Percentiles rank a stretch among this genome's conserved stretches.
phyloP scores from a whole-genome alignment of 2,113 vertebrate genomes.

The Burhinus oedicnemus region DNA sequence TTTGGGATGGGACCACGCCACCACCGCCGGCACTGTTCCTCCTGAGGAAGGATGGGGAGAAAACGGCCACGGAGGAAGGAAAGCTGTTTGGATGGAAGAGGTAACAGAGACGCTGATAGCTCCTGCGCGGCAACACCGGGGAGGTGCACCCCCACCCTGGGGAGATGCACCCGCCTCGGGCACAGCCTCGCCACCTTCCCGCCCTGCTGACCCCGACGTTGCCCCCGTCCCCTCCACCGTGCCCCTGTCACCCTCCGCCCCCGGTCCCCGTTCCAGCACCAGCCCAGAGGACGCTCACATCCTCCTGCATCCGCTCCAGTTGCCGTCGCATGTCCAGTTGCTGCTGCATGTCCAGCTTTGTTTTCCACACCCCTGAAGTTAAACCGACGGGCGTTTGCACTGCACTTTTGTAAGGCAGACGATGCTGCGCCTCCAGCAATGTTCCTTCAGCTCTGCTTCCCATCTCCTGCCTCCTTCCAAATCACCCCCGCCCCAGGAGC shows the following conservation, averaged over 20 bases:
- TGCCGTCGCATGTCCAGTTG: fast-evolving
- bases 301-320: background rate
- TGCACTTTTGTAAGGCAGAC: fast-evolving
- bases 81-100: no score
- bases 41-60: background rate
- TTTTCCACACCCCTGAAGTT: background rate
- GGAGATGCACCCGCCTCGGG: background rate
- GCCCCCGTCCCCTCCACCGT: background rate
- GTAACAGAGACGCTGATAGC: background rate
- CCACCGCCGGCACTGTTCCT: background rate
- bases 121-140: background rate
- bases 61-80: background rate
- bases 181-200: background rate
- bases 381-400: background rate
- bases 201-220: fast-evolving
- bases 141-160: background rate
- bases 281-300: background rate
- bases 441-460: background rate
- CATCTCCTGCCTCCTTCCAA: background rate
- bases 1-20: fast-evolving
- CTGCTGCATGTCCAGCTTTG: background rate
- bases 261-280: background rate
- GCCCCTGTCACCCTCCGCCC: no score
- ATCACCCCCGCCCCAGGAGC: background rate
- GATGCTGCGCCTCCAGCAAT: background rate